Evolutionary conservation across 2,888 invertebrate species (phyloP).

Genomic region (Euplexia lucipara): DNA sequence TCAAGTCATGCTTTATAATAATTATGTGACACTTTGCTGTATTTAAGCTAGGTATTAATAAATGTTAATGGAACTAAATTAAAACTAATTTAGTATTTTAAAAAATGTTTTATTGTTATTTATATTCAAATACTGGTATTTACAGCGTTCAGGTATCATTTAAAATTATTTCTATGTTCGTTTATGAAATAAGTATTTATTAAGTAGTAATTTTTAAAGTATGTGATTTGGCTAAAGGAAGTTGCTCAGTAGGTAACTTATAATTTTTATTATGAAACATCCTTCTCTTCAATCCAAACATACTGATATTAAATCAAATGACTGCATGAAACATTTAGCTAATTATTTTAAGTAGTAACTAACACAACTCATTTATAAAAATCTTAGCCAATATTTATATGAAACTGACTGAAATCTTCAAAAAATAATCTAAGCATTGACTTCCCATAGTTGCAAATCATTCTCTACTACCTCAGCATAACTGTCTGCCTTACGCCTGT

Average conservation of each 20-base stretch:
- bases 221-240: neutral
- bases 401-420: neutral
- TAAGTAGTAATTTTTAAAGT: slow-evolving; percentile 9
- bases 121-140: slow-evolving; percentile 55
- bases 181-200: neutral
- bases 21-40: slow-evolving; percentile 38
- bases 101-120: slow-evolving; percentile 56
- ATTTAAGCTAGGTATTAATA: slow-evolving; percentile 46
- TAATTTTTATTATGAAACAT: no score
- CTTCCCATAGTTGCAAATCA: slow-evolving; percentile 96
- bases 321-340: neutral
- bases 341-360: slow-evolving; percentile 23
- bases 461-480: slow-evolving; percentile 97
- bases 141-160: slow-evolving; percentile 28
- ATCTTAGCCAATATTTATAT: slow-evolving; percentile 9
- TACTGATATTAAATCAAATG: neutral
- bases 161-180: neutral
- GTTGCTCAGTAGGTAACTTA: no score
- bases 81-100: slow-evolving; percentile 34
- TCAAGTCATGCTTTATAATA: slow-evolving; percentile 44
- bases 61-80: slow-evolving; percentile 46
- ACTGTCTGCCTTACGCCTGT: slow-evolving; percentile 93
- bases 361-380: slow-evolving; percentile 15
- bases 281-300: neutral
- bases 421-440: slow-evolving; percentile 74